Base-by-base conservation (phyloP, 1,140 invertebrate species). In the Scaptomyza montana region DNA sequence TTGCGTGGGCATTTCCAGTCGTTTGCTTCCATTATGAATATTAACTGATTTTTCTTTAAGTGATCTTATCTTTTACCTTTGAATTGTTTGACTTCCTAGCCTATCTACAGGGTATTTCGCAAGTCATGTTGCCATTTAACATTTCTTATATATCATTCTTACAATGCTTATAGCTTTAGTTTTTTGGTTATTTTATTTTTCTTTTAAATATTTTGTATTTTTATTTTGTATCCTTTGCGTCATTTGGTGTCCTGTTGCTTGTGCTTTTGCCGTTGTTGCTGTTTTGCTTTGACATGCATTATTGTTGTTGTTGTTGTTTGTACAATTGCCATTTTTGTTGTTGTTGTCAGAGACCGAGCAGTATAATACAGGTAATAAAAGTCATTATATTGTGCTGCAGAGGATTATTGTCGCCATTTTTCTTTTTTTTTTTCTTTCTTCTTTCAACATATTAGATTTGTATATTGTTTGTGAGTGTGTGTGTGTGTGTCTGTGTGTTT, bases 361-460 rank as follows among this genome's bases (percentile, higher is more conserved):
- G 78, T 82, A 86, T 87, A 87, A 86, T 87, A 86, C 70, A 87
- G 82, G 84, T 82, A 86, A 86, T 86, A 87, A 86, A 86, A 86
- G 82, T 87, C 84, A 87, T 86, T 86, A 86, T 82, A 82, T 67
- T 81, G 84, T 78, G 82, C 82, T 87, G 81, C 74, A 76, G 72
- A 71, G 72, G 77, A 87, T 86, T 86, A 87, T 78, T 73, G 78
- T 73, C 77, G 78, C 68, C 63, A 69, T 69, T 73, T 76, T 80
- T 78, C 69, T 85, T 80, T 74, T 80, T 80, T 78, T 69, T 73
- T 76, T 80, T 78, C 69, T 85, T 80, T 74, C 80, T 80, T 78
- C 69, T 80, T 80, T 73, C 80, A 74, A 76, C 80, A 70, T 74
- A 59, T 78, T 85, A 71, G 76, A 78, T 54, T 49, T 66, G 45